A percentile compares a stretch with the other conserved stretches of the same genome.
Evolutionary conservation across 1,140 invertebrate genomes (phyloP).

Genomic region (Stegodyphus dumicola): DNA sequence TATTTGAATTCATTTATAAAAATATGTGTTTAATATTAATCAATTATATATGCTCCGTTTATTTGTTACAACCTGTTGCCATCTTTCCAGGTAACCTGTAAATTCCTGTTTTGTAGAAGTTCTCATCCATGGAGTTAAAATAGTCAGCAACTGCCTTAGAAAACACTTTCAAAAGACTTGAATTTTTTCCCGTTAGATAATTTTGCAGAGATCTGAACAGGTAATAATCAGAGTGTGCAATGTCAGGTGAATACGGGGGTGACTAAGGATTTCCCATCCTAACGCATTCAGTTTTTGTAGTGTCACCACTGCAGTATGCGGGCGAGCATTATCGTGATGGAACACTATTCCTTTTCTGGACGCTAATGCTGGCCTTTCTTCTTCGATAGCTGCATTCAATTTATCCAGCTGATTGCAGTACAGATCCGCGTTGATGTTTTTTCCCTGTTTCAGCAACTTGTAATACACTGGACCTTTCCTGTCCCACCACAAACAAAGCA

Average conservation of each 20-base stretch:
- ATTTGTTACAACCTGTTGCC: no score
- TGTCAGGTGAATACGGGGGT: constrained; percentile 58
- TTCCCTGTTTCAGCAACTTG: constrained; percentile 18
- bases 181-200: background rate
- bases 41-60: no score
- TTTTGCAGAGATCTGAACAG: constrained; percentile 24
- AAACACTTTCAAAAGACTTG: no score
- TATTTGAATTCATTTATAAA: no score
- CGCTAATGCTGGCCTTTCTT: constrained; percentile 27
- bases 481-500: no score
- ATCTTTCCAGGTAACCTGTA: no score
- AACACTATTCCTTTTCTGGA: constrained; percentile 36
- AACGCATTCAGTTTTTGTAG: constrained; percentile 14
- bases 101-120: no score
- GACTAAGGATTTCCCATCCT: constrained; percentile 7
- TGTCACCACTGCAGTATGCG: constrained; percentile 8
- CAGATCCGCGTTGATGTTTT: constrained; percentile 21
- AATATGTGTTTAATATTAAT: no score
- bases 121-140: no score
- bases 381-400: constrained; percentile 43
- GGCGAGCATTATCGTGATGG: constrained; percentile 12
- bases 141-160: no score
- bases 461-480: no score
- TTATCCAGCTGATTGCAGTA: constrained; percentile 34
- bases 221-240: constrained; percentile 66